These are phyloP conservation scores for Pherbina coryleti DNA, from an alignment of 2,888 invertebrate species.

Conservation along the genomic window DNA sequence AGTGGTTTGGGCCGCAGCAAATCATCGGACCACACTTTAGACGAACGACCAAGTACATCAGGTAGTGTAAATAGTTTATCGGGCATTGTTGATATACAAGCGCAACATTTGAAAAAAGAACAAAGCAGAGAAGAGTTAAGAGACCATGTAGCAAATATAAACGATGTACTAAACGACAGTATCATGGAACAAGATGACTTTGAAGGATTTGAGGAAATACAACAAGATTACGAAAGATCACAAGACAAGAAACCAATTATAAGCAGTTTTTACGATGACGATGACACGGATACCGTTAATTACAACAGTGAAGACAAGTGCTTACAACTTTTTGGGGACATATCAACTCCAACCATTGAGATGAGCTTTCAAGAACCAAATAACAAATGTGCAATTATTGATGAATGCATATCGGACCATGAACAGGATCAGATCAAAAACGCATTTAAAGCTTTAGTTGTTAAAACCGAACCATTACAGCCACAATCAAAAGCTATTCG, in stretches of 20 bases:
- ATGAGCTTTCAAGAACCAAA: background rate
- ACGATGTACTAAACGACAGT: constrained; percentile 17
- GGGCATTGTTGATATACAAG: background rate
- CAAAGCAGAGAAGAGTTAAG: constrained; percentile 25
- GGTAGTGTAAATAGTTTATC: constrained; percentile 36
- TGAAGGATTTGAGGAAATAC: constrained; percentile 39
- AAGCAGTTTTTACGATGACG: background rate
- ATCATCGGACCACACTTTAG: constrained; percentile 54
- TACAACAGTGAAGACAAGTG: background rate
- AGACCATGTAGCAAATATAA: constrained; percentile 16
- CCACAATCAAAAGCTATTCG: background rate
- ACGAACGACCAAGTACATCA: constrained; percentile 27
- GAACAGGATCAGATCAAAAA: background rate
- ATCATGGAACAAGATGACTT: constrained; percentile 39
- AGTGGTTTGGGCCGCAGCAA: constrained; percentile 60
- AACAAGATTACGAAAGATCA: background rate
- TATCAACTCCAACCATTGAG: constrained; percentile 1
- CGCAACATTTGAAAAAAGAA: constrained; percentile 33
- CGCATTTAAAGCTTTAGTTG: constrained; percentile 15
- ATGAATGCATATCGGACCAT: background rate
- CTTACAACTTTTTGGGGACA: background rate
- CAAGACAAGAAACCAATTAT: background rate
- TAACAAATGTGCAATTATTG: constrained; percentile 29
- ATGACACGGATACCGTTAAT: background rate
- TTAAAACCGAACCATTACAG: background rate